Conservation (phyloP, 2,888 invertebrate species). For the Merodon equestris region DNA sequence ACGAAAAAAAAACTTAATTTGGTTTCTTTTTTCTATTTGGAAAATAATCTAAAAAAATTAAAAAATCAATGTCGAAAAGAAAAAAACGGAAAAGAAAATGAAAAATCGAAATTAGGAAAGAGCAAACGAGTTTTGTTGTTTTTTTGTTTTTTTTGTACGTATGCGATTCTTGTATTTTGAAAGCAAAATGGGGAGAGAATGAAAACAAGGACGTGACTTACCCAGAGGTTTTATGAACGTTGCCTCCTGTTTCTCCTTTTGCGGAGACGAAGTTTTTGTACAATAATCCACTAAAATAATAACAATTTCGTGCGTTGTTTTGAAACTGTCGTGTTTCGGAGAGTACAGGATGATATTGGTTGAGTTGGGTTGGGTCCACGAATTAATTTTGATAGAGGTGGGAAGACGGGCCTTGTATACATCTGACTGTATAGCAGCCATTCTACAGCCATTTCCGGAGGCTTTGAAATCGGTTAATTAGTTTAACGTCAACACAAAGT, state of each 20-base stretch:
- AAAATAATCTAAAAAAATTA: slow-evolving; percentile 53
- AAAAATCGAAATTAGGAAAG: slow-evolving; percentile 48
- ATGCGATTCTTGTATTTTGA: slow-evolving; percentile 28
- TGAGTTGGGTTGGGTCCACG: background rate
- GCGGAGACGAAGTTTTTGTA: slow-evolving; percentile 27
- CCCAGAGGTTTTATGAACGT: slow-evolving; percentile 61
- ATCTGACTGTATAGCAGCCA: too few species aligned
- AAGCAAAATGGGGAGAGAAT: background rate
- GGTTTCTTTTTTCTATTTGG: slow-evolving; percentile 65
- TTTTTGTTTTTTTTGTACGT: slow-evolving; percentile 14
- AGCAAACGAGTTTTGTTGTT: slow-evolving; percentile 39
- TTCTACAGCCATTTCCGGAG: too few species aligned
- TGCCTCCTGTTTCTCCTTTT: slow-evolving; percentile 23
- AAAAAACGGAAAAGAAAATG: slow-evolving; percentile 31
- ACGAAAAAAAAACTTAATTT: slow-evolving; percentile 56
- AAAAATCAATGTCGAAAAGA: background rate
- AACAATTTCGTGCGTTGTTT: slow-evolving; percentile 42
- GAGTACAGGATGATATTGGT: slow-evolving; percentile 41
- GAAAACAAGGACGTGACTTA: slow-evolving; percentile 26
- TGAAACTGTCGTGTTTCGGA: slow-evolving; percentile 8
- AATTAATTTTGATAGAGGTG: too few species aligned
- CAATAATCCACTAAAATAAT: slow-evolving; percentile 59
- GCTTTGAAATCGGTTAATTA: too few species aligned
- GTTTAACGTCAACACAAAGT: too few species aligned
- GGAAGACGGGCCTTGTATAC: too few species aligned